Evolutionary conservation across 1,140 invertebrate genomes (phyloP), one percentile per base, ranked within the genome.

Genomic region (Theocolax elegans): DNA sequence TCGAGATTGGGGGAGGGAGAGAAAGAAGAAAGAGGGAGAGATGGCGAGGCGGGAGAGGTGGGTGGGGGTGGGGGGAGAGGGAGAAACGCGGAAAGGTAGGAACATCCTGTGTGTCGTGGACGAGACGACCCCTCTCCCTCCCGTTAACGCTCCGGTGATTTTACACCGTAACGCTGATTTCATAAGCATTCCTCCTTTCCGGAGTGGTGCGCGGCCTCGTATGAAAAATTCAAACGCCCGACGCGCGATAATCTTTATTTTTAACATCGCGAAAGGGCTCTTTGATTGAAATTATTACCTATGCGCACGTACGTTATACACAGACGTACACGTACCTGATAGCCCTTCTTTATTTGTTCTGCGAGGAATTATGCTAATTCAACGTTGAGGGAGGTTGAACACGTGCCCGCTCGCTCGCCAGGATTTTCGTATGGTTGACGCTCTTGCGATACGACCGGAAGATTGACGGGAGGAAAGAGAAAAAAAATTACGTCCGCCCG

Each of bases 101-200:
- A 77, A 80, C 79, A 79, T 79, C 79, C 78, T 80, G 77, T 79
- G 77, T 78, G 51, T 54, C 76, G 77, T 75, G 74, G 74, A 70
- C 29, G 60, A 48, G 27, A 49, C 59, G 51, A 77, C 75, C 72
- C 77, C 74, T 67, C 25, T 27, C 7, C 15, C n/a, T 46, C n/a
- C 6, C 68, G 23, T 80, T 81, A 64, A 79, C 75, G 80, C 79
- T 79, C 73, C 64, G 79, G 46, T 79, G 79, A 64, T 70, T 80
- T 79, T 74, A 80, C 77, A 78, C 65, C 75, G 79, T 80, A 78
- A 78, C 75, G 74, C 73, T 80, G 80, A 80, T 80, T 81, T 79
- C 75, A 77, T 79, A 78, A 80, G 75, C 74, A 78, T 76, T 74
- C 75, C 78, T 77, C 73, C 73, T 78, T 73, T 72, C 76, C 74